Evolutionary conservation across 1,140 invertebrate species (phyloP), one percentile per base, ranked within the genome.

Genomic region (Pseudomyrmex cubaensis): DNA sequence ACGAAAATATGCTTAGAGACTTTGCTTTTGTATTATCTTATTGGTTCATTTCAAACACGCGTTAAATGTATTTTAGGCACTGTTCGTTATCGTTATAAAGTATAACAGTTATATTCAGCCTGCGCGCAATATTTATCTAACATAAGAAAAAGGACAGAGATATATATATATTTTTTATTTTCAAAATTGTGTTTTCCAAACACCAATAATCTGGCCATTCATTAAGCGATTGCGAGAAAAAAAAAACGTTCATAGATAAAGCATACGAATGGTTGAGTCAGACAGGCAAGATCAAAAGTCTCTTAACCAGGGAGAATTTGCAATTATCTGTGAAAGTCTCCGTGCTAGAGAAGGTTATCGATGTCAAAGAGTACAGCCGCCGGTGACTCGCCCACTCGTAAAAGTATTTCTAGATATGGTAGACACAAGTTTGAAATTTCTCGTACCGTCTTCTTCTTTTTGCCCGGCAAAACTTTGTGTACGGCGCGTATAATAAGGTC

Each of bases 381-480:
- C 82, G n/a, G 35, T 72, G 75, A 80, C 61, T 88, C 87, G 84
- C 72, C 82, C 84, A 85, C 50, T 59, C 84, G 74, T 77, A 80
- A 76, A 80, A 86, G 83, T 87, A 89, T 85, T 78, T 89, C 73
- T 89, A 89, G 87, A 86, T 44, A 87, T 95, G 95, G 94, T 94
- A 93, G 93, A 95, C 95, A 95, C 95, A 95, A 95, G 95, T 95
- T 95, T 92, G 93, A 94, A 90, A 93, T 91, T 89, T 84, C 82
- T 84, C 82, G 75, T 80, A 70, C 61, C 64, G 15, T 84, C 48
- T 74, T 75, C 64, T 70, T 64, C 67, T 67, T 62, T 59, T 74
- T 70, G 52, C 69, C 63, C 48, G 25, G 62, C 25, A 59, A 64
- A 74, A 82, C 50, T 80, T 73, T 59, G 22, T 61, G 54, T 72